Percentiles rank a stretch among this genome's conserved stretches.
Evolutionary conservation across 2,113 vertebrate genomes (phyloP).

Genomic region (Mesitornis unicolor): DNA sequence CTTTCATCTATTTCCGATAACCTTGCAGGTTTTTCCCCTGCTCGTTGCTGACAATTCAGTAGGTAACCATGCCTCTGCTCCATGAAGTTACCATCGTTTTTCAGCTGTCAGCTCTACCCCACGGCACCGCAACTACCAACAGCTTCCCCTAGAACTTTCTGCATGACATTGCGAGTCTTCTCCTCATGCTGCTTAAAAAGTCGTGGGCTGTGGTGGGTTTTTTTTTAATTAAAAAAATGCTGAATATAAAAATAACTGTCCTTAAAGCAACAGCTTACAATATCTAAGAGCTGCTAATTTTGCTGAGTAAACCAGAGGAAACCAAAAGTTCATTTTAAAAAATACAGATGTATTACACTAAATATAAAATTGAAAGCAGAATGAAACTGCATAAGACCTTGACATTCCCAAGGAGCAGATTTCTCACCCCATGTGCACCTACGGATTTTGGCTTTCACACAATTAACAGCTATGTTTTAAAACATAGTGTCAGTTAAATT

Average conservation of each 20-base stretch:
- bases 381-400: slow-evolving; percentile 10
- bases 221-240: slow-evolving; percentile 20
- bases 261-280: slow-evolving; percentile 60
- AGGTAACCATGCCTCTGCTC: not conserved
- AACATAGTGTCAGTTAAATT: slow-evolving; percentile 21
- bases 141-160: not conserved
- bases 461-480: slow-evolving; percentile 9
- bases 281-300: slow-evolving; percentile 21
- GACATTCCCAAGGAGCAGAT: not conserved
- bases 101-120: not conserved
- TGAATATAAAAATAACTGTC: slow-evolving; percentile 60
- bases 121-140: not conserved
- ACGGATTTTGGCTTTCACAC: slow-evolving; percentile 2
- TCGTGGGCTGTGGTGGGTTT: not conserved
- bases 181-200: slow-evolving; percentile 22
- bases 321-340: slow-evolving; percentile 1
- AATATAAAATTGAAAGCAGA: slow-evolving; percentile 63
- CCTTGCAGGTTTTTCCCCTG: not conserved
- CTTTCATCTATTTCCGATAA: slow-evolving; percentile 28
- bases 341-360: slow-evolving; percentile 26
- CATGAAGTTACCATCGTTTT: not conserved
- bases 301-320: slow-evolving; percentile 36
- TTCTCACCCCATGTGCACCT: not conserved
- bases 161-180: not conserved
- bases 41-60: not conserved